Evolutionary conservation across 2,113 vertebrate genomes (phyloP).

Genomic region (Psittacara wagleri): DNA sequence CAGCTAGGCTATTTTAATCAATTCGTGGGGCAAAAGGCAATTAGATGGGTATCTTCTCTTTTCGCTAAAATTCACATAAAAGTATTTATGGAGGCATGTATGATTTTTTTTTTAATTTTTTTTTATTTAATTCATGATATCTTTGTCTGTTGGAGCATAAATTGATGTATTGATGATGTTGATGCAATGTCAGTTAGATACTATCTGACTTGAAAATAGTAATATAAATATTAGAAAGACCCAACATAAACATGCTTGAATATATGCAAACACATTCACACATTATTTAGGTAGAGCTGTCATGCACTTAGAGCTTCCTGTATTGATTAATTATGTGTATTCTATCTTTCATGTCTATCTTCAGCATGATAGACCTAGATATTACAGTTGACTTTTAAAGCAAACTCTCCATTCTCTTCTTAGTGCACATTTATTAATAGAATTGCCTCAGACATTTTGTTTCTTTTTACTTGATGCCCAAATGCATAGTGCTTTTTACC

Average conservation of each 20-base stretch:
- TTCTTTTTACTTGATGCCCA: background rate
- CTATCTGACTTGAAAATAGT: background rate
- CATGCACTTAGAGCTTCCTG: background rate
- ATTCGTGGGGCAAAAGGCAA: background rate
- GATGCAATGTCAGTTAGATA: background rate
- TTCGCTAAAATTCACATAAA: background rate
- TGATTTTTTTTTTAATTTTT: background rate
- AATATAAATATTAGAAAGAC: background rate
- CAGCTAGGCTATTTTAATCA: background rate
- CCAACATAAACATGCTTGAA: background rate
- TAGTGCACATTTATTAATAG: background rate
- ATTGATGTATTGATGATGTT: background rate
- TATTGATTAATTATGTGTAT: background rate
- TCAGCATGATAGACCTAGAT: background rate
- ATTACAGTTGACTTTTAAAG: background rate
- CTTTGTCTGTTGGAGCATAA: background rate
- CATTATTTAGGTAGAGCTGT: background rate
- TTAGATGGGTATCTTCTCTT: background rate
- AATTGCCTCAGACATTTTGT: background rate
- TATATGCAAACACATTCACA: background rate
- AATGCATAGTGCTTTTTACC: background rate
- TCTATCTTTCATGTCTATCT: background rate
- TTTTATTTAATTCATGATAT: background rate
- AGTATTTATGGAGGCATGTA: background rate
- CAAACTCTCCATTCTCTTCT: background rate